Evolutionary conservation across 2,888 invertebrate genomes (phyloP).

Genomic region (Melikaiella ostensackeni): DNA sequence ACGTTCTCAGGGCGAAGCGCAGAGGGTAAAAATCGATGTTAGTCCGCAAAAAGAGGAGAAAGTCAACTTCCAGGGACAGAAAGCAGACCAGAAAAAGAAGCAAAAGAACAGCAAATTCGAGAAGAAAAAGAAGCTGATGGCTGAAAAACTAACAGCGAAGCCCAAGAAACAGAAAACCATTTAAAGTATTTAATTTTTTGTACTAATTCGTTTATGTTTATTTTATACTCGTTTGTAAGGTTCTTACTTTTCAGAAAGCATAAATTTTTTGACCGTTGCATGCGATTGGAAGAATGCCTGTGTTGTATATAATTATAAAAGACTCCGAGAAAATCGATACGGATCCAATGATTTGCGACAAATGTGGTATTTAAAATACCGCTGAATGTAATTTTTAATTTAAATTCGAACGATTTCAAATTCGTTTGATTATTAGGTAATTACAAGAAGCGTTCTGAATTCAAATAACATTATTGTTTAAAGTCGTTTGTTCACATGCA

Average conservation of each 20-base stretch:
- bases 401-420: neutral
- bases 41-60: conserved; percentile 26
- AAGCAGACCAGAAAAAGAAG: conserved; percentile 80
- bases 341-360: neutral
- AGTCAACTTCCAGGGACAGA: conserved; percentile 79
- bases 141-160: conserved; percentile 79
- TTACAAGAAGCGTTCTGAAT: neutral
- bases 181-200: conserved; percentile 19
- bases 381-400: neutral
- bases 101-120: conserved; percentile 78
- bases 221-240: neutral
- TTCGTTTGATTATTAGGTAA: neutral
- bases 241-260: conserved; percentile 39
- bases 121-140: conserved; percentile 79
- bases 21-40: conserved; percentile 46
- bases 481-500: neutral
- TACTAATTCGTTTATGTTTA: conserved; percentile 1
- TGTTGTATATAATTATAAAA: conserved; percentile 35
- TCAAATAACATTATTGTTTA: neutral
- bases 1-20: conserved; percentile 56
- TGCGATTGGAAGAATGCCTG: conserved; percentile 18
- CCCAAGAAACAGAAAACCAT: conserved; percentile 60
- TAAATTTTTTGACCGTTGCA: neutral
- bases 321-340: conserved; percentile 9
- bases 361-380: neutral